Evolutionary conservation across 2,888 invertebrate species (phyloP), one percentile per base, ranked within the genome.

Genomic region (Ellobium chinense): DNA sequence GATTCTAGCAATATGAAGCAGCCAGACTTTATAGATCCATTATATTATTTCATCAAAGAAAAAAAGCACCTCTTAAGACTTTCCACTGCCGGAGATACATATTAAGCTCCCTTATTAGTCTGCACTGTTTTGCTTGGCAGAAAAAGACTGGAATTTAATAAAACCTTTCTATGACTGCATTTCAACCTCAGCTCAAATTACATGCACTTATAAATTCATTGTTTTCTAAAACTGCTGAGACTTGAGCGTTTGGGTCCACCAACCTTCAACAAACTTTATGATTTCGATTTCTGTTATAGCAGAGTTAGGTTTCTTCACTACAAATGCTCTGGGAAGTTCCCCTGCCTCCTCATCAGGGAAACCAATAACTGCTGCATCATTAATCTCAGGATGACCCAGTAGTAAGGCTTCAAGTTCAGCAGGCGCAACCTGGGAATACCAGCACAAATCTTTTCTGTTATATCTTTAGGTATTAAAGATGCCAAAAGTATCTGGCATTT

Each of bases 391-490:
- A 93, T 96, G 95, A 54, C 95, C 95, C 75, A 97, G 93, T 58
- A 98, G 92, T 72, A 97, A 89, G 18, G 95, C 95, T 93, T 98
- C 98, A 58, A 98, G 93, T 93, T 98, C 98, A 0, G 97, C 97
- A 1, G 97, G 97, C 0, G 97, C 95, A 14, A 98, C 97, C 97
- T 97, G 93, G 0, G 58, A 27, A 27, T 18, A 54, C n/a, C n/a
- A n/a, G 31, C 24, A 66, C n/a, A 31, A 14, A 54, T 54, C 54
- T 54, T 54, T 54, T 14, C 18, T 54, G 9, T 14, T 54, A 14
- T 54, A 14, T 14, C 18, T 54, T 54, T 54, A 54, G 9, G 18
- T 54, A 54, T 54, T 54, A 18, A 18, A 18, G 54, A 54, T 9
- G 54, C 9, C 54, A 54, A 54, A 9, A 14, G 18, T 54, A 54